These are phyloP conservation scores for Adoxophyes honmai DNA, from an alignment of 1,140 invertebrate genomes.

Conservation along the genomic window DNA sequence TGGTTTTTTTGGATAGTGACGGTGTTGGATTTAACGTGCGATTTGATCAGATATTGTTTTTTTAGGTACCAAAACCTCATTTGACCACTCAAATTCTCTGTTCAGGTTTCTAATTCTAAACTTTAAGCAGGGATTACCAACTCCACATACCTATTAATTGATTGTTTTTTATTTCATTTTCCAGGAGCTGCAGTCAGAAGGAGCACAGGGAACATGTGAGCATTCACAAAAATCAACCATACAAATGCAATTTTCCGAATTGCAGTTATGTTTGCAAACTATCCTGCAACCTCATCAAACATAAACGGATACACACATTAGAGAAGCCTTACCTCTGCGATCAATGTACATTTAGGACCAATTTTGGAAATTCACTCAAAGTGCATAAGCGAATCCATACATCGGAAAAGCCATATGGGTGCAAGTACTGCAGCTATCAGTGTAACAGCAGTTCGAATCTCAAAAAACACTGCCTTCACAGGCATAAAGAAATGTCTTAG, in stretches of 20 bases:
- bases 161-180: not conserved
- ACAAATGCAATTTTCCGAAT: constrained; percentile 40
- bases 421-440: constrained; percentile 61
- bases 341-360: constrained; percentile 79
- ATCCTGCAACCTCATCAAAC: constrained; percentile 59
- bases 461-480: constrained; percentile 66
- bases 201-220: constrained; percentile 4
- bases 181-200: not conserved
- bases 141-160: too few relatives aligned
- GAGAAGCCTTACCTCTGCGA: constrained; percentile 83
- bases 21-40: too few relatives aligned
- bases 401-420: constrained; percentile 59
- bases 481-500: constrained; percentile 36
- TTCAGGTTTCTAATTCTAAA: too few relatives aligned
- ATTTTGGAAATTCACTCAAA: constrained; percentile 63
- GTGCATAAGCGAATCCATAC: constrained; percentile 68
- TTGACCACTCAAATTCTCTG: too few relatives aligned
- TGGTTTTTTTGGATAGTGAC: too few relatives aligned
- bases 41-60: too few relatives aligned
- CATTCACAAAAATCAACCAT: constrained; percentile 24
- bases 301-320: constrained; percentile 75
- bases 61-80: too few relatives aligned
- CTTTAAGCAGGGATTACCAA: too few relatives aligned
- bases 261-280: constrained; percentile 50
- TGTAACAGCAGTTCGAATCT: constrained; percentile 74